Evolutionary conservation across 2,888 invertebrate genomes (phyloP).

Genomic region (Melieria crassipennis): DNA sequence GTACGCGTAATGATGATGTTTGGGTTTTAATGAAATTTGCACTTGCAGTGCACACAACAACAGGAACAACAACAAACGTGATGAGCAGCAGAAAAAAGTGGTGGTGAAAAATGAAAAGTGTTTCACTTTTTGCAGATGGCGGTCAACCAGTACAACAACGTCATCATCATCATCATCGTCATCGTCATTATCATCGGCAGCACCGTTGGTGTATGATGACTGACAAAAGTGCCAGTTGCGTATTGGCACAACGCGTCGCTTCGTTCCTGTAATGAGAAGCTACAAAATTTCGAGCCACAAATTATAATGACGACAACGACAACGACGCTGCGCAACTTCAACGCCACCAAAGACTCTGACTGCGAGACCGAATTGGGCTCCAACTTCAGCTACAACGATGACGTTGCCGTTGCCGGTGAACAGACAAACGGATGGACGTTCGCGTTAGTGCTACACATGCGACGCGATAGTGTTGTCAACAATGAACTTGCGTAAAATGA

Average conservation of each 20-base stretch:
- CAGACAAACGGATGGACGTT: conserved; percentile 17
- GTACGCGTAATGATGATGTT: conserved; percentile 21
- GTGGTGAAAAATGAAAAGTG: conserved; percentile 9
- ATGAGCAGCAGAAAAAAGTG: conserved; percentile 8
- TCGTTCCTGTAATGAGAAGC: conserved; percentile 9
- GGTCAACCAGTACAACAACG: conserved; percentile 8
- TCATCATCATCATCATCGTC: conserved; percentile 15
- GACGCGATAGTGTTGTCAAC: conserved; percentile 50
- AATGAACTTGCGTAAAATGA: conserved; percentile 55
- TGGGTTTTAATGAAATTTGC: conserved; percentile 19
- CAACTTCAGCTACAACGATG: neutral
- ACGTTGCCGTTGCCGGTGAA: neutral
- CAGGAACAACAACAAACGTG: too few relatives aligned
- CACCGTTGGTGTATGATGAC: conserved; percentile 8
- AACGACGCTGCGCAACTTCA: neutral
- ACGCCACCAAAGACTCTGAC: conserved; percentile 4
- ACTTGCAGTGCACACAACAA: conserved; percentile 10
- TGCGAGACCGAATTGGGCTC: too few relatives aligned
- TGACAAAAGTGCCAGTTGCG: conserved; percentile 17
- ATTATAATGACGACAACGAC: conserved; percentile 11
- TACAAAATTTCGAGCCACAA: conserved; percentile 17
- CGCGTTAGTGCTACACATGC: conserved; percentile 12
- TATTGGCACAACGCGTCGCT: neutral
- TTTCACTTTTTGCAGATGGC: conserved; percentile 6
- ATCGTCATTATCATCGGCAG: neutral